Evolutionary conservation across 1,140 invertebrate genomes (phyloP), one percentile per base, ranked within the genome.

Genomic region (Cydia strobilella): DNA sequence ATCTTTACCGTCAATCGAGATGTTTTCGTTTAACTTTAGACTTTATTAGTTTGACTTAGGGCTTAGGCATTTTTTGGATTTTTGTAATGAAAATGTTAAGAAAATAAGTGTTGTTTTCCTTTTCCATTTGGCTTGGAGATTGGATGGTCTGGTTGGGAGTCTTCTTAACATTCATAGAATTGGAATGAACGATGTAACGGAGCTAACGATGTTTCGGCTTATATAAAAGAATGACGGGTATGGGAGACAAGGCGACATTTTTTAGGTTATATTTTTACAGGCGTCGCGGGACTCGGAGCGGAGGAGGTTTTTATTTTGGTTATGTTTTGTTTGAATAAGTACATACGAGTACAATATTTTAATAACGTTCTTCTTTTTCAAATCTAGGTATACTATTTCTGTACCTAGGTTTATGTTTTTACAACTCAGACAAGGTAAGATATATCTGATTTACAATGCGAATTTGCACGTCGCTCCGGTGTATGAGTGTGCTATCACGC

Each of bases 1-100:
- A 81, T 66, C 81, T 85, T 83, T 81, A 54, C 42, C 63, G 13
- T 69, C 65, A 39, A 35, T 39, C 27, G 35, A n/a, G 65, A 39
- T 10, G 13, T 66, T n/a, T 66, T 13, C 18, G 15, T 69, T 69
- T 69, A 18, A 69, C 27, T 69, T 35, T 69, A 31, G 65, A 35
- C 65, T 69, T 69, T 69, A 69, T 42, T 18, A 18, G 13, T 5
- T 35, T 10, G n/a, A 18, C 5, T 39, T 69, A 39, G 31, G 65
- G 31, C 35, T 42, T 69, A 42, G 18, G 65, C 10, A 18, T 66
- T 31, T 66, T 15, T 31, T 39, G 7, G 35, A 18, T n/a, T 4
- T 51, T 51, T 51, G n/a, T 51, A 51, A 51, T 51, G 48, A n/a
- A 15, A 48, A 18, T 2, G n/a, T 18, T 51, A n/a, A 51, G n/a